Base-by-base conservation (phyloP, 37 sponge, comb jelly and placozoan species). In the Oopsacas minuta region DNA sequence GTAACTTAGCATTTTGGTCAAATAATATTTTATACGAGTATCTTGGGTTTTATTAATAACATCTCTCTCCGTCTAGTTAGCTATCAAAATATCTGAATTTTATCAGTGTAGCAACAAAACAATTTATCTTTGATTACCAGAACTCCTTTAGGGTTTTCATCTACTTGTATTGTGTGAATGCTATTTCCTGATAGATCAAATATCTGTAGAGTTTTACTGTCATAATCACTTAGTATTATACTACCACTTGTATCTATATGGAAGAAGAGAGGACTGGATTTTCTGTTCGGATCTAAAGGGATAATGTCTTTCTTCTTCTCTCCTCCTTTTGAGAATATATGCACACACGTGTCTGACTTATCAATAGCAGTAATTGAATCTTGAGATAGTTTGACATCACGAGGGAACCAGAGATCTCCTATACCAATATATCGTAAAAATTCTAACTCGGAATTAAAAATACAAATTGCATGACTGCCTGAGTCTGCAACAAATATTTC, bases 21-120 rank as follows among this genome's bases (percentile, higher is more conserved):
- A n/a, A n/a, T n/a, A n/a, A n/a, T n/a, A n/a, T n/a, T n/a, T n/a
- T n/a, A n/a, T n/a, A n/a, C n/a, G n/a, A n/a, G n/a, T n/a, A n/a
- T n/a, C n/a, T n/a, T n/a, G n/a, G n/a, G n/a, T n/a, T n/a, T n/a
- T n/a, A n/a, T n/a, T n/a, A n/a, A n/a, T n/a, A n/a, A n/a, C n/a
- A n/a, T n/a, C n/a, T n/a, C n/a, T 42, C 15, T 8, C 49, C 49
- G 15, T 42, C 15, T 17, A 42, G 15, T 17, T 42, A 17, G 49
- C 8, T 25, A 61, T 12, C 28, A 61, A 61, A 61, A 61, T 61
- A 61, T 61, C 30, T 61, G 75, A 61, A 61, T 61, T 25, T 3
- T 61, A 61, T 61, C 28, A n/a, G 75, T 12, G 75, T 61, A 61
- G 75, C 75, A 61, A 34, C 75, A 61, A 32, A 61, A 3, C 75